These are phyloP conservation scores for Poecilus cupreus DNA, from an alignment of 2,888 invertebrate genomes.

Conservation along the genomic window DNA sequence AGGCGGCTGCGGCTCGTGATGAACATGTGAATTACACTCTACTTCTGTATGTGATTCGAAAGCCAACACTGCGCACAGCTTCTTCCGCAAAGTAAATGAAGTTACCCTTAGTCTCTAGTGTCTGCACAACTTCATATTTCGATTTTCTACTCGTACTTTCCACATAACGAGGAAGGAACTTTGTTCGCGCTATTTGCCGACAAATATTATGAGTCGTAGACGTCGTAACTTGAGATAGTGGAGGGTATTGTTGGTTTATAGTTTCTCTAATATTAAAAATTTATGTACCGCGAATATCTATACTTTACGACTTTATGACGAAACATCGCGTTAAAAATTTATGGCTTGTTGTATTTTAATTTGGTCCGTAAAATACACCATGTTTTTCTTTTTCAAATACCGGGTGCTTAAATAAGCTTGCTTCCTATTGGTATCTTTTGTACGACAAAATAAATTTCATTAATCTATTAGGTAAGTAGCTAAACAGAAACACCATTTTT, in stretches of 20 bases:
- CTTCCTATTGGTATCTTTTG: no score
- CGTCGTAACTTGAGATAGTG: no score
- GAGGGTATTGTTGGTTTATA: no score
- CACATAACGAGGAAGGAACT: background rate
- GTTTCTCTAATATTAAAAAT: background rate
- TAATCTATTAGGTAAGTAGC: no score
- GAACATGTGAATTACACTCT: conserved; percentile 52
- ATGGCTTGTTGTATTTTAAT: background rate
- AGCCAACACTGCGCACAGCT: background rate
- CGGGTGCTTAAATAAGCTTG: no score
- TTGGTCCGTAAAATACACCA: no score
- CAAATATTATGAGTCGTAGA: no score
- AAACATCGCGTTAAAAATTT: background rate
- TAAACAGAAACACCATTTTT: no score
- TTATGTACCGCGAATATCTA: background rate
- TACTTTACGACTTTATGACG: background rate
- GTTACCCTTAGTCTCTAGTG: background rate
- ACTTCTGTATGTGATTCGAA: conserved; percentile 35
- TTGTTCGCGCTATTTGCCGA: no score
- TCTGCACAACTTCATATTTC: conserved; percentile 21
- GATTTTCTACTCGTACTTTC: conserved; percentile 10
- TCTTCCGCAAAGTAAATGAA: background rate
- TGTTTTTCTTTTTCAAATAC: no score
- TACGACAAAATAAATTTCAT: no score
- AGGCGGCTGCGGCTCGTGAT: conserved; percentile 38